A percentile compares a stretch with the other conserved stretches of the same genome.
These are phyloP conservation scores for Tenthredo scrophulariae DNA, from an alignment of 2,888 invertebrate genomes.

Conservation along the genomic window DNA sequence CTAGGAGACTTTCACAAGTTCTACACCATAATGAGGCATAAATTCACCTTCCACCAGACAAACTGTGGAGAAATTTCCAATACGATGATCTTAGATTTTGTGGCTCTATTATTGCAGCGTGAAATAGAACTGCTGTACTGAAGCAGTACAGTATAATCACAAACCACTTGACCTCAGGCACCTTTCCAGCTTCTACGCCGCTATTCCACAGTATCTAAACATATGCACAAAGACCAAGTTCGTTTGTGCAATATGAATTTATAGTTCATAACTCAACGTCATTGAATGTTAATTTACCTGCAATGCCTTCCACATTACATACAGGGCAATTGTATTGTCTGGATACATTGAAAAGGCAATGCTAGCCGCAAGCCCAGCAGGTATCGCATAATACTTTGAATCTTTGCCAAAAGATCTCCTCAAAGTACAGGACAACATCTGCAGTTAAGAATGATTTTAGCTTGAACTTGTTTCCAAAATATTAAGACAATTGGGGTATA, in stretches of 20 bases:
- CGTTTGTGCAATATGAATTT: background rate
- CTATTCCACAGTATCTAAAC: constrained; percentile 85
- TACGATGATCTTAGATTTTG: constrained; percentile 89
- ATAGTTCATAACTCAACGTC: background rate
- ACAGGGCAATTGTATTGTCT: constrained; percentile 89
- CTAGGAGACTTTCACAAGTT: constrained; percentile 33
- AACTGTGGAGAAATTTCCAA: constrained; percentile 88
- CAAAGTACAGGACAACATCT: constrained; percentile 85
- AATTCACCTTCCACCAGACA: constrained; percentile 85
- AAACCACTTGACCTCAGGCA: constrained; percentile 86
- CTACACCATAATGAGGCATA: constrained; percentile 12
- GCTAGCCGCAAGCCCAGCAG: constrained; percentile 87
- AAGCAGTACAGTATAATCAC: constrained; percentile 87
- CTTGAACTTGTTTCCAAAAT: background rate
- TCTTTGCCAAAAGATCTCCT: constrained; percentile 83
- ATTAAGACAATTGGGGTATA: background rate
- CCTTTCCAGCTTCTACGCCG: constrained; percentile 83
- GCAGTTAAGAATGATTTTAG: constrained; percentile 62
- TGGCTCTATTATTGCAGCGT: constrained; percentile 89
- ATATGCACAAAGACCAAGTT: no score
- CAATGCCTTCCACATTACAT: constrained; percentile 90
- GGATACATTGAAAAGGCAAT: constrained; percentile 87
- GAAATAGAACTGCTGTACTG: constrained; percentile 88
- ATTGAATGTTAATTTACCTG: constrained; percentile 81
- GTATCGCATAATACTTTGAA: constrained; percentile 83